Conservation (phyloP, 2,113 vertebrate genomes). For the Hystrix brachyura region DNA sequence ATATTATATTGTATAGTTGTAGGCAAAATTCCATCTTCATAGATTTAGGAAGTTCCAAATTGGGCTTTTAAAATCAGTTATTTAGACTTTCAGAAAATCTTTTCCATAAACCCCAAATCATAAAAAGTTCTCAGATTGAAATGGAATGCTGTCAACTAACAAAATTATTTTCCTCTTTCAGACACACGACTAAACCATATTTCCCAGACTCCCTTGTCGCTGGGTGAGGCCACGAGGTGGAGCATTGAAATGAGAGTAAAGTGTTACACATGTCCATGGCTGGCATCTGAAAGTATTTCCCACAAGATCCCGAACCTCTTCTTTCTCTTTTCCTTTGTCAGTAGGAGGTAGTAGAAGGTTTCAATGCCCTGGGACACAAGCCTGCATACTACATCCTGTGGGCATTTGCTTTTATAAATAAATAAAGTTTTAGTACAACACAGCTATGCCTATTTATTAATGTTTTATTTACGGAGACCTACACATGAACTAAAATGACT, state of each 20-base stretch:
- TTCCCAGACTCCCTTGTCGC: neutral
- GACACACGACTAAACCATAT: neutral
- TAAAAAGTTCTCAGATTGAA: neutral
- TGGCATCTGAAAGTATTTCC: neutral
- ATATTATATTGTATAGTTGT: neutral
- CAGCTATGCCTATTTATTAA: neutral
- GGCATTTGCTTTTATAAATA: neutral
- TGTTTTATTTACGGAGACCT: neutral
- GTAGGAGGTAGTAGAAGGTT: neutral
- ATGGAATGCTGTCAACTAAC: neutral
- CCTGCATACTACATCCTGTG: neutral
- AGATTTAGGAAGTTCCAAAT: neutral
- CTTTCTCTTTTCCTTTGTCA: neutral
- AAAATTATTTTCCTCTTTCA: neutral
- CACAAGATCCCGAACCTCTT: neutral
- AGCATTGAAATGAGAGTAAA: neutral
- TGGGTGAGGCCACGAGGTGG: too few relatives aligned
- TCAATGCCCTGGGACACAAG: neutral
- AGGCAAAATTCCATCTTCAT: neutral
- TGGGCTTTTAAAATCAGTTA: conserved; percentile 32
- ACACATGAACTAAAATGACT: neutral
- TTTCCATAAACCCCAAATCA: neutral
- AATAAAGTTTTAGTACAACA: conserved; percentile 6
- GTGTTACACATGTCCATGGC: neutral
- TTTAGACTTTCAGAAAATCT: conserved; percentile 21